Evolutionary conservation across 2,888 invertebrate genomes (phyloP), one percentile per base, ranked within the genome.

Genomic region (Ditula angustiorana): DNA sequence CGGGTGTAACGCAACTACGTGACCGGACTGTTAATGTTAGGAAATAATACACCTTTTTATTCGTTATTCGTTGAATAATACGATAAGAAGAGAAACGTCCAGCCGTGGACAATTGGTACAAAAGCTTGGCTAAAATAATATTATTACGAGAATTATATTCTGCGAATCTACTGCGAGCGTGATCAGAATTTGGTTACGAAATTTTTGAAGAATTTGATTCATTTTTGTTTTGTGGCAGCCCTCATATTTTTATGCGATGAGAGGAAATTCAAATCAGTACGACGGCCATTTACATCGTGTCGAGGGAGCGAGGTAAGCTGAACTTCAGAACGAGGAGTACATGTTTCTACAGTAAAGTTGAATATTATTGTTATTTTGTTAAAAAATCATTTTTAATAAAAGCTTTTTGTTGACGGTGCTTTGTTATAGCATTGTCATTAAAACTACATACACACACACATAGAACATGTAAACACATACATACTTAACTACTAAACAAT

Each of bases 111-210:
- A 71, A 71, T 75, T 76, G 69, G 67, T 47, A 70, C 61, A 74
- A 71, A 73, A 69, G 69, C 47, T 65, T 64, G 67, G 65, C 74
- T 74, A 69, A 70, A 76, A 76, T 74, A 71, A 74, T 76, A 63
- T 69, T 72, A 71, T 77, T 77, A 74, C 74, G 76, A 72, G 71
- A 74, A 74, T 71, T 70, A 73, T 71, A 72, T 70, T 70, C 16
- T 37, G 56, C 60, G 46, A 68, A 56, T 61, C 57, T 53, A 37
- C 65, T 19, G 23, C 2, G 35, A 26, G 56, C 66, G 68, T 68
- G 68, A 30, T 49, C 59, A 37, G 66, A 68, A 66, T 66, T 66
- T 59, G 30, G 50, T 55, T 49, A 50, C 5, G 35, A 21, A 19
- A 24, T 5, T 28, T 50, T 60, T 30, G 8, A 41, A 5, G 7